Base-by-base conservation (phyloP, 64 coral and sea anemone genomes). In the Stylophora pistillata region DNA sequence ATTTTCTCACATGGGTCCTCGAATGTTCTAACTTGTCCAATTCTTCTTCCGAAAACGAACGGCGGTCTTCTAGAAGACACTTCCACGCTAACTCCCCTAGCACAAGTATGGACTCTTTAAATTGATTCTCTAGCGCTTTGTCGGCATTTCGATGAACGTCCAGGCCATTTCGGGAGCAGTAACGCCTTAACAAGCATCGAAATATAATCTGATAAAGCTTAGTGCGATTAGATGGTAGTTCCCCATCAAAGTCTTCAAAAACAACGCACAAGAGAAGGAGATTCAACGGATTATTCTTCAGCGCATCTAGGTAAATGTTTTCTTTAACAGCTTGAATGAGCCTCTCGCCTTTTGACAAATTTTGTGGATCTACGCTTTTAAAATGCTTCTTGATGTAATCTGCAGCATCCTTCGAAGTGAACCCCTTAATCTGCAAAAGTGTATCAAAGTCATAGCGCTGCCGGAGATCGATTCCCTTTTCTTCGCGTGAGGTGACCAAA, bases 221-320 rank as follows among this genome's bases (percentile, higher is more conserved):
- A 47, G 85, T 75, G 20, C n/a, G 33, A 7, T 66, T 56, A 64
- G 65, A 55, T 25, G 85, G 84, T 9, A 87, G 76, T 27, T 81
- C 13, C 27, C 85, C 75, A 2, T 81, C 47, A 41, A 18, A 55
- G 53, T 88, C 91, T 29, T 92, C 91, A 26, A 30, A 92, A 37
- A 92, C 91, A 17, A 92, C 64, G 34, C 85, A 92, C 14, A 92
- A 52, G 53, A 92, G 63, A 12, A 73, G 74, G 9, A 78, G 41
- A 41, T 87, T 92, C 18, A 92, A 57, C 7, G 85, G 91, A 72
- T 59, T 92, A 10, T 66, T 75, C 10, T 23, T 52, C 5, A 92
- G 68, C 0, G 62, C 71, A 58, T 30, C 0, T 31, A 92, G 47
- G 11, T 53, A 68, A 15, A 3, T 0, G 13, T 80, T 81, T 29